A percentile compares a stretch with the other conserved stretches of the same genome.
Conservation (phyloP, 2,888 invertebrate genomes). For the Standfussiana lucernea region DNA sequence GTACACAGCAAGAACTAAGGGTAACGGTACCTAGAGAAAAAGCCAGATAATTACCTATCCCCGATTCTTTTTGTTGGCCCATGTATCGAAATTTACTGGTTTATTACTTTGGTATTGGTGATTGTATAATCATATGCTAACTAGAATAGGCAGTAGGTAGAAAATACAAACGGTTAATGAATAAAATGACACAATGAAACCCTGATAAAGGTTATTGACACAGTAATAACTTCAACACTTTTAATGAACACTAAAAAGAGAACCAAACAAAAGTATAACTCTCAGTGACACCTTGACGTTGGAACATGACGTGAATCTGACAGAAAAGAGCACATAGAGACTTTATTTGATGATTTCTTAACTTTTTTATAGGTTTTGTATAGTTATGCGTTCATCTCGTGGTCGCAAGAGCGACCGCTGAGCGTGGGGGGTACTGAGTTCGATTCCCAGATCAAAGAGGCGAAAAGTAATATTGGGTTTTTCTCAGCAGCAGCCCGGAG, state of each 20-base stretch:
- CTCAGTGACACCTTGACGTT: background rate
- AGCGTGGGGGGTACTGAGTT: background rate
- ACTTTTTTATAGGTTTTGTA: background rate
- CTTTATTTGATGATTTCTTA: background rate
- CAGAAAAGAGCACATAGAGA: background rate
- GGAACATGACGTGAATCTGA: background rate
- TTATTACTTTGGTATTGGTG: background rate
- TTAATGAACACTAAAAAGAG: background rate
- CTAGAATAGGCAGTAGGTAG: conserved; percentile 3
- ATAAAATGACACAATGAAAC: background rate
- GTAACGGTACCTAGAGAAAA: background rate
- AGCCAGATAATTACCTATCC: background rate
- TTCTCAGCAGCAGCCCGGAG: background rate
- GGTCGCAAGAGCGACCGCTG: background rate
- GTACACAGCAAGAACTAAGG: background rate
- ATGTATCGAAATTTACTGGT: conserved; percentile 1
- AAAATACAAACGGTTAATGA: conserved; percentile 1
- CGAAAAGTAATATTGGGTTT: background rate
- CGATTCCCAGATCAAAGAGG: background rate
- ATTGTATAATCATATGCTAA: background rate
- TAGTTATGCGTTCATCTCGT: background rate
- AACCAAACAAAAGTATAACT: background rate
- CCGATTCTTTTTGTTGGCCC: background rate
- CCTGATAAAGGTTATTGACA: conserved; percentile 1
- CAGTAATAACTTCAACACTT: background rate